Base-by-base conservation (phyloP, 2,113 vertebrate genomes). In the Corythornis vintsioides region DNA sequence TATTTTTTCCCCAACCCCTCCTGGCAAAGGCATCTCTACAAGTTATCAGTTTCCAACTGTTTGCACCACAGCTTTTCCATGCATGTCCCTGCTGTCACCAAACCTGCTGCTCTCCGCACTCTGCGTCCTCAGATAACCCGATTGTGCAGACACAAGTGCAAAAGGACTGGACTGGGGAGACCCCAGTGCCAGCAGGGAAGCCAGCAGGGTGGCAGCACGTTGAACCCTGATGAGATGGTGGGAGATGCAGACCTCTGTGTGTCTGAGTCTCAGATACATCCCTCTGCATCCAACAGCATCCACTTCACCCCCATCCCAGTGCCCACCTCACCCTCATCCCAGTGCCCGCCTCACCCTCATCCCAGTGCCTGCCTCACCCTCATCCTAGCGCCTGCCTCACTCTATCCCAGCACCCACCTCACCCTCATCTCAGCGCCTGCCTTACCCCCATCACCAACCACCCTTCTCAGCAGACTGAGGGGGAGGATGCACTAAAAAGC, bases 11-110 rank as follows among this genome's bases (percentile, higher is more conserved):
- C 18, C 65, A 45, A 45, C 80, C 19, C 11, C 22, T 84, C 60
- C 81, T 94, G 93, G 94, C 93, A 95, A 87, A 95, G 74, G 45
- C 87, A 56, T 35, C 77, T 5, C 50, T 72, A 67, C 75, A 83
- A 92, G 78, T 92, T 90, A 82, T 69, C 94, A 65, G 20, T 40
- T 95, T 75, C 84, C 93, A 94, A 90, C 57, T 72, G 84, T 90
- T 89, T 84, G 81, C 94, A 65, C 88, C 92, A 82, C 75, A 72
- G 92, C 72, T 85, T 72, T 72, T 82, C 87, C 91, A 60, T 48
- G 73, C 11, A 0, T 17, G 56, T 86, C 80, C 86, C 91, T 81
- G 91, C 70, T 93, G 80, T 86, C 93, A 69, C 42, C 86, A 74
- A 78, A 86, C 92, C 93, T 64, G 86, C 87, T 50, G 92, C 74